Base-by-base conservation (phyloP, 1,140 invertebrate genomes). In the Papilio dardanus region DNA sequence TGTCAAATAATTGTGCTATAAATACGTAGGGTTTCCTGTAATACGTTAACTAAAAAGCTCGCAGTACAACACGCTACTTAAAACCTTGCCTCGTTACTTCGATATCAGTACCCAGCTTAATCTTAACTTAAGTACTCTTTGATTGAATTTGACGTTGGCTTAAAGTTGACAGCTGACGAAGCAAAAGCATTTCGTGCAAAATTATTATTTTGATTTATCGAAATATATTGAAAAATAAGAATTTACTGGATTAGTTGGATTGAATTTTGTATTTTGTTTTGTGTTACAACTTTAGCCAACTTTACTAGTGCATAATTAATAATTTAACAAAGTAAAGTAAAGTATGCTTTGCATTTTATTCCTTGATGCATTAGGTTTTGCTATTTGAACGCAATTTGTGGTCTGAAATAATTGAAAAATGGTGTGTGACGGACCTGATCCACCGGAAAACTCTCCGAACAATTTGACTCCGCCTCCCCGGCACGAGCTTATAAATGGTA, bases 391-490 rank as follows among this genome's bases (percentile, higher is more conserved):
- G 10, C 19, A 28, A 28, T 28, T 28, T 4, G 4, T 24, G 19
- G 16, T 50, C 12, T 24, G 35, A 21, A 21, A 58, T 35, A 21
- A 42, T 33, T 74, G n/a, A 83, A 74, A 76, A 5, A 93, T 93
- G 91, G 91, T 91, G 19, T 93, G 91, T 54, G 85, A 93, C 31
- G 90, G 91, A 24, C 91, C 91, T 2, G 91, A 92, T 76, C 91
- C 90, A 24, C 89, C 90, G 12, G 91, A 93, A 50, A 86, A 92
- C 50, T 87, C 86, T 30, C 85, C 87, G n/a, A 85, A 91, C 37
- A 88, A 92, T 46, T 76, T 93, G 37, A 88, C 83, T 30, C 88
- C 89, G 35, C 91, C 90, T 19, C 84, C 90, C 24, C 81, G 87
- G 62, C 85, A 88, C 62, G 87, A 90, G 58, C 79, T 93, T 37